Base-by-base conservation (phyloP, 2,888 invertebrate species). In the Dysmachus trigonus region DNA sequence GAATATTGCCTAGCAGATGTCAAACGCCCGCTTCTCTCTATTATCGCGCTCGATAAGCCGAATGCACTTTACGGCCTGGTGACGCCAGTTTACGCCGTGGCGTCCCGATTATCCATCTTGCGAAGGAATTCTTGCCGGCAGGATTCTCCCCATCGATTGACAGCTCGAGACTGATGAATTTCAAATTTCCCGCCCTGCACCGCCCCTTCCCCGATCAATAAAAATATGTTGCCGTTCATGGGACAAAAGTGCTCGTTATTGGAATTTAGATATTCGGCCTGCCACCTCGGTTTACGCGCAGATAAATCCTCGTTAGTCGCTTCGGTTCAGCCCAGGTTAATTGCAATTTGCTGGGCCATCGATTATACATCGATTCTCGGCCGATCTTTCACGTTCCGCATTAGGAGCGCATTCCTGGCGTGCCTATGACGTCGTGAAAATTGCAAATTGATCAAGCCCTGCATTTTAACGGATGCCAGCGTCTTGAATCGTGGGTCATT, bases 1-100 rank as follows among this genome's bases (percentile, higher is more conserved):
- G 82, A 62, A 71, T 82, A 62, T 82, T 62, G 82, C 33, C 82
- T 62, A 82, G 82, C 82, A 82, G 82, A 82, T 82, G 82, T 82
- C 82, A 82, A 82, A 53, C 47, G 62, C 62, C 82, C 33, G 31
- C 22, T 71, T 22, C 82, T 82, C 82, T 62, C 82, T 62, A 82
- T 82, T 71, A 82, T 82, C 71, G 47, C 51, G 79, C 79, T 30
- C 79, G 79, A 79, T 82, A 71, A 53, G 53, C 82, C 30, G 30
- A 71, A 82, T 82, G 82, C 82, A 82, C 27, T 82, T 71, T 53
- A 82, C 62, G 22, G 33, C 22, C 62, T 27, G 35, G 82, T 38
- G 22, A 71, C 27, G 62, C 38, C 62, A 82, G 71, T 71, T 82
- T 82, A 62, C 30, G 8, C 35, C 82, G 62, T n/a, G 71, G 22